These are phyloP conservation scores for Pardalotus punctatus DNA, from an alignment of 2,113 vertebrate species.

Conservation along the genomic window DNA sequence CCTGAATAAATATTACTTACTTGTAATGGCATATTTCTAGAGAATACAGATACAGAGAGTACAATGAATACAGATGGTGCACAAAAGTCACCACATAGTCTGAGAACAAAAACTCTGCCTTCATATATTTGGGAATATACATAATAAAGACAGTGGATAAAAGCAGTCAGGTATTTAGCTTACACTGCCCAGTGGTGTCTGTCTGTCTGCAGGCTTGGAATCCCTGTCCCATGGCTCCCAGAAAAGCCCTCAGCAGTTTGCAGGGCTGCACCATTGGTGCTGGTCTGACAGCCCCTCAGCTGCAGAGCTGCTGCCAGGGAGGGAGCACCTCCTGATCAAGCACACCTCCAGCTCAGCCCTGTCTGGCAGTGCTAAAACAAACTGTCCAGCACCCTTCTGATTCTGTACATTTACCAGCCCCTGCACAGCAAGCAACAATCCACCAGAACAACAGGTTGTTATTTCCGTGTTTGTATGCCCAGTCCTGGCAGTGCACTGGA, in stretches of 20 bases:
- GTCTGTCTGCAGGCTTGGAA: background rate
- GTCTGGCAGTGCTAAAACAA: background rate
- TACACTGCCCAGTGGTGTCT: background rate
- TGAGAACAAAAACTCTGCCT: background rate
- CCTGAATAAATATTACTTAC: background rate
- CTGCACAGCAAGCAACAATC: background rate
- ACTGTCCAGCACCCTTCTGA: background rate
- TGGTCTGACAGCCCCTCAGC: background rate
- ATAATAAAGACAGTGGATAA: background rate
- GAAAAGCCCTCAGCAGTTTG: background rate
- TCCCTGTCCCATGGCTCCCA: background rate
- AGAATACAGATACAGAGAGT: background rate
- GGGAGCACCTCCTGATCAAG: rapidly evolving
- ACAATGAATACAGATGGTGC: background rate
- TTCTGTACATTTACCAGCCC: background rate
- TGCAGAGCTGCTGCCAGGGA: background rate
- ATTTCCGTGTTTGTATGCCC: background rate
- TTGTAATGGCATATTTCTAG: background rate
- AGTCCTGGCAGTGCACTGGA: background rate
- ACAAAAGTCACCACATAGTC: background rate
- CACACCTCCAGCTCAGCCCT: background rate
- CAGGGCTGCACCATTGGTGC: background rate
- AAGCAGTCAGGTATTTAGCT: background rate
- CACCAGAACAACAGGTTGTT: background rate
- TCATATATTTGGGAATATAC: background rate